Conservation (phyloP, 2,113 vertebrate species). For the Procavia capensis region DNA sequence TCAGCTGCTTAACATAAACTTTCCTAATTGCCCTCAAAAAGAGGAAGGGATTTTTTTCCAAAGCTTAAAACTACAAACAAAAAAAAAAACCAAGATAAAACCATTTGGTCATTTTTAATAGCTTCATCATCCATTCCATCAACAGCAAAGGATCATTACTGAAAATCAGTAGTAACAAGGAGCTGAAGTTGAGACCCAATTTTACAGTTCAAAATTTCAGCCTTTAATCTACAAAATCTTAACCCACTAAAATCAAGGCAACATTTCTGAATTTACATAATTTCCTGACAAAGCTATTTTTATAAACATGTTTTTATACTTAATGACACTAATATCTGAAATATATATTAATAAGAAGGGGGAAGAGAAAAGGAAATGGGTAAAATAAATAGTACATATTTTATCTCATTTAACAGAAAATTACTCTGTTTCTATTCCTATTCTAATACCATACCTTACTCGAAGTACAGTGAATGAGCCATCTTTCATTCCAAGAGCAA, state of each 20-base stretch:
- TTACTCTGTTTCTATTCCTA: not conserved
- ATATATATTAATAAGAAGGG: not conserved
- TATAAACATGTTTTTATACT: slow-evolving; percentile 30
- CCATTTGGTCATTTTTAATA: not conserved
- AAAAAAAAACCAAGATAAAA: not conserved
- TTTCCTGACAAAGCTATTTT: slow-evolving; percentile 48
- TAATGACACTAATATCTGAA: slow-evolving; percentile 5
- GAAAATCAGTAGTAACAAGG: slow-evolving; percentile 27
- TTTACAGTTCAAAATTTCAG: slow-evolving; percentile 47
- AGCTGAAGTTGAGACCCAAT: slow-evolving; percentile 14
- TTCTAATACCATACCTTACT: slow-evolving; percentile 91
- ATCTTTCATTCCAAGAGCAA: slow-evolving; percentile 98
- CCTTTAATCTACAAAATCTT: not conserved
- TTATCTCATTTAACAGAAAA: not conserved
- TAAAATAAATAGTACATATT: slow-evolving; percentile 29
- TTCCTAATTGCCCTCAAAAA: slow-evolving; percentile 19
- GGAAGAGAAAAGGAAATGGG: not conserved
- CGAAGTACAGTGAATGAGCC: slow-evolving; percentile 98
- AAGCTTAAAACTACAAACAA: slow-evolving; percentile 1
- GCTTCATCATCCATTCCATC: not conserved
- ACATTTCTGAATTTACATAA: slow-evolving; percentile 18
- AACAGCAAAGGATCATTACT: not conserved
- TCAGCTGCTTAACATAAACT: slow-evolving; percentile 7
- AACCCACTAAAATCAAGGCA: not conserved
- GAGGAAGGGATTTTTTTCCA: not conserved